phyloP scores from a whole-genome alignment of 2,888 invertebrate genomes.

The Drosophila parthenogenetica region DNA sequence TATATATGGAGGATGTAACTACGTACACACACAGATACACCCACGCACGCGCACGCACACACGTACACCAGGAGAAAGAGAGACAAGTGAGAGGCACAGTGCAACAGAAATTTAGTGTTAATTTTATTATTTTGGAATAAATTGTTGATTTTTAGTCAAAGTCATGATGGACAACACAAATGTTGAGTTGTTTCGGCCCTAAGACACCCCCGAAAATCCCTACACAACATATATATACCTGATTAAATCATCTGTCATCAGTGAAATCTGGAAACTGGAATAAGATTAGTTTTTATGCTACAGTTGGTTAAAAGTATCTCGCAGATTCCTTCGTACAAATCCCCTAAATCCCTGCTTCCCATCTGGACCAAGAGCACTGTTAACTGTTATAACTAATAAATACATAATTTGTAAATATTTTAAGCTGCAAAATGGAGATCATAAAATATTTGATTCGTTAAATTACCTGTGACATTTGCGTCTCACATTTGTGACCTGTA shows the following conservation, averaged over 20 bases:
- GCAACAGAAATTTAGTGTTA: constrained; percentile 67
- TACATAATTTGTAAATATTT: constrained; percentile 5
- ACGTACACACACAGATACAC: background rate
- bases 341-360: background rate
- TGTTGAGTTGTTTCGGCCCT: constrained; percentile 2
- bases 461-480: constrained; percentile 33
- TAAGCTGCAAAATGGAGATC: background rate
- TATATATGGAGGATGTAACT: constrained; percentile 11
- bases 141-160: constrained; percentile 60
- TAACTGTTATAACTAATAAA: constrained; percentile 11
- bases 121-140: constrained; percentile 74
- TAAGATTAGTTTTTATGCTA: background rate
- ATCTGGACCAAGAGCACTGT: constrained; percentile 10
- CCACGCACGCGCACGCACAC: constrained; percentile 2
- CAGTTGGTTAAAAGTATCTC: no score
- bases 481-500: constrained; percentile 22
- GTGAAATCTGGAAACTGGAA: background rate
- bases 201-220: no score
- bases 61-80: background rate
- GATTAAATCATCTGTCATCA: constrained; percentile 32
- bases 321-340: no score
- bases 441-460: constrained; percentile 8
- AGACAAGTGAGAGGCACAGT: constrained; percentile 42
- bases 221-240: background rate
- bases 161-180: constrained; percentile 5